Evolutionary conservation across 92 coral and sea anemone species (phyloP), one percentile per base, ranked within the genome.

Genomic region (Epizoanthus scotinus): DNA sequence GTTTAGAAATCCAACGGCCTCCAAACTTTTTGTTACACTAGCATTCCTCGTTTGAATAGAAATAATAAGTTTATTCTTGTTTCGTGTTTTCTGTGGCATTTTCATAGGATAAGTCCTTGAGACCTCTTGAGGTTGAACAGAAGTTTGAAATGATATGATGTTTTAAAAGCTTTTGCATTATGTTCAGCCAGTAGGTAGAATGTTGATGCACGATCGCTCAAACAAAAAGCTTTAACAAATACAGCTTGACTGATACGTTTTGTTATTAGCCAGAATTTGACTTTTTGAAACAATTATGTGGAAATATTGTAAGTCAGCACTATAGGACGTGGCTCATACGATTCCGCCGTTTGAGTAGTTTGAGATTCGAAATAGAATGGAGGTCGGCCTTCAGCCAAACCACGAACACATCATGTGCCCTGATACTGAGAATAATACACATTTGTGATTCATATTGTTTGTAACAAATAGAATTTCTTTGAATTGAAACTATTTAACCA

Each of bases 401-500:
- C 38, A 3, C 14, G 21, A 58, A 26, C 36, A 17, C 42, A 55
- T 56, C 67, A 20, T n/a, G 68, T 6, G 59, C 68, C 42, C 36
- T 57, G 38, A 44, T 17, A 17, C 56, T 22, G 81, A 75, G 49
- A 22, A 59, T 24, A 22, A 38, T 57, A 75, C 49, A 75, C 42
- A 38, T 36, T 58, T 75, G 40, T 60, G 24, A 34, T 60, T 21
- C 38, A 75, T 38, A 42, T 40, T 75, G 34, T 75, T 59, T 58
- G 38, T 75, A 75, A 57, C 62, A 59, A 75, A 75, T 75, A 26
- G 34, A 53, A 60, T 75, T 75, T 75, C 68, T 60, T 75, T 75
- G 38, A 75, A 75, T 58, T 75, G 54, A 75, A 58, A 75, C 81
- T 75, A 59, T 75, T 75, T 75, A 55, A 59, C 69, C 22, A 75